Conservation (phyloP, 2,113 vertebrate species). For the Lepus timidus region DNA sequence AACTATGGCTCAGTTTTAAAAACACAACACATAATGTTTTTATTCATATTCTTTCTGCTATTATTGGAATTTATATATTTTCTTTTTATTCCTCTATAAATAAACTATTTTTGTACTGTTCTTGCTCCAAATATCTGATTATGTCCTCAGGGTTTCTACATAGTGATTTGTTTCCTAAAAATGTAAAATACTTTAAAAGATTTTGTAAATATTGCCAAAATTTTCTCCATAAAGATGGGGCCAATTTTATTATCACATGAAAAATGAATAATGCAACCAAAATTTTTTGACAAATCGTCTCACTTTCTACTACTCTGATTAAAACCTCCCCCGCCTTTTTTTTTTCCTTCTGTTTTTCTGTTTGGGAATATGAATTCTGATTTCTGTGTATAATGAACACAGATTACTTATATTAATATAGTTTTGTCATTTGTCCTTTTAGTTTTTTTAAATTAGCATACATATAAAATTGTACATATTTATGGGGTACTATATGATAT, state of each 20-base stretch:
- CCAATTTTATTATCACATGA: background rate
- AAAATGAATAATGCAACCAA: background rate
- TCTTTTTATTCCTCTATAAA: background rate
- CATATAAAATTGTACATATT: too few relatives aligned
- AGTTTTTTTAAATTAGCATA: too few relatives aligned
- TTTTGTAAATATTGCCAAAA: constrained; percentile 24
- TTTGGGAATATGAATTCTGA: background rate
- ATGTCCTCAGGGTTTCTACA: constrained; percentile 5
- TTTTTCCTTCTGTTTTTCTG: background rate
- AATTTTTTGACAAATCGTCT: background rate
- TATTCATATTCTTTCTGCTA: background rate
- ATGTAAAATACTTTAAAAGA: constrained; percentile 35
- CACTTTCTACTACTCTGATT: background rate
- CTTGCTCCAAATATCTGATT: background rate
- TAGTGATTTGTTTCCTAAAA: background rate
- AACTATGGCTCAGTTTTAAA: background rate
- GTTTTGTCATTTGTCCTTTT: background rate
- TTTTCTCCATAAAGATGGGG: background rate
- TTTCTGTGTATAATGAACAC: background rate
- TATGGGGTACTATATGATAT: too few relatives aligned
- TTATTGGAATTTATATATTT: background rate
- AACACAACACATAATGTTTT: background rate
- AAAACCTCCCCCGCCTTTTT: background rate
- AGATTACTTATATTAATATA: background rate
- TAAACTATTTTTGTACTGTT: background rate